Evolutionary conservation across 2,888 invertebrate genomes (phyloP).

Genomic region (Drosophila quinaria): DNA sequence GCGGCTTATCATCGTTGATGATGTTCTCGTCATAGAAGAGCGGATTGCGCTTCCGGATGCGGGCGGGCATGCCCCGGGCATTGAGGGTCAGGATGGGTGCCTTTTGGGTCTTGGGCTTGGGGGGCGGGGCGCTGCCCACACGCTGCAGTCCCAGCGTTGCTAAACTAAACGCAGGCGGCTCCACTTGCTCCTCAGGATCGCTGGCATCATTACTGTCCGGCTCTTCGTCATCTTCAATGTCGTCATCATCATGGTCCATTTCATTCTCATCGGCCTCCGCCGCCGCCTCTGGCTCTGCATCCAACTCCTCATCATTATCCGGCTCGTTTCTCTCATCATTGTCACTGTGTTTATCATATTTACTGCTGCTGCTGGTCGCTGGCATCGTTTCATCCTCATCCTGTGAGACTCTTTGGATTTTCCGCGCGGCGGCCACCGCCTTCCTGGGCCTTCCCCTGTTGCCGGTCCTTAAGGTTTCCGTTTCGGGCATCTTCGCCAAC

Average conservation of each 20-base stretch:
- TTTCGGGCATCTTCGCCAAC: constrained; percentile 53
- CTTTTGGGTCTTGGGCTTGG: constrained; percentile 88
- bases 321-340: constrained; percentile 24
- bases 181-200: constrained; percentile 89
- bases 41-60: constrained; percentile 95
- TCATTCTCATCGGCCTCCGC: constrained; percentile 13
- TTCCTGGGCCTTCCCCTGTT: constrained; percentile 50
- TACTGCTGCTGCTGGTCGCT: constrained; percentile 9
- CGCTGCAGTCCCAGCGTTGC: constrained; percentile 93
- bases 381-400: constrained; percentile 38
- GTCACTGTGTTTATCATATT: constrained; percentile 9
- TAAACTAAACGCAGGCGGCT: constrained; percentile 91
- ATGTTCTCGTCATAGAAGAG: constrained; percentile 96
- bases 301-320: constrained; percentile 32
- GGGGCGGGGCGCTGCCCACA: constrained; percentile 91
- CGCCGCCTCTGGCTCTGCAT: constrained; percentile 20
- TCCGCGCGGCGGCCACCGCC: constrained; percentile 34
- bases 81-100: constrained; percentile 93
- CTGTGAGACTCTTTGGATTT: constrained; percentile 17
- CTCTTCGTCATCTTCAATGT: constrained; percentile 17
- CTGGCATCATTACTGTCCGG: constrained; percentile 58
- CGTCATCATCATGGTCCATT: constrained; percentile 23
- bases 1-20: constrained; percentile 92
- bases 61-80: constrained; percentile 95
- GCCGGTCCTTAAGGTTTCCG: constrained; percentile 44